Evolutionary conservation across 2,888 invertebrate genomes (phyloP).

Genomic region (Tenthredo livida): DNA sequence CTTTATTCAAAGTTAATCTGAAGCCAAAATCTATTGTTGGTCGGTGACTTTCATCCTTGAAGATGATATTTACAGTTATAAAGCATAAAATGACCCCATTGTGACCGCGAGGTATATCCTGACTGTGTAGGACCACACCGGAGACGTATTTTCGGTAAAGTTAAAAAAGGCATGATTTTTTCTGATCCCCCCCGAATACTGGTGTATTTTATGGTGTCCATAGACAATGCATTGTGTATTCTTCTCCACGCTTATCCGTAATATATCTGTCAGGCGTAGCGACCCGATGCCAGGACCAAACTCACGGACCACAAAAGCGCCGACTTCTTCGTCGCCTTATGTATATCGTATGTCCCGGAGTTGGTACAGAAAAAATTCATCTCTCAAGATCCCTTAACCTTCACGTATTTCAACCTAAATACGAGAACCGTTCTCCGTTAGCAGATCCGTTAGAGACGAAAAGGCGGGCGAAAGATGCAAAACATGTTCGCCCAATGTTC

Average conservation of each 20-base stretch:
- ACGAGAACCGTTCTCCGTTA: background rate
- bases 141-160: conserved; percentile 24
- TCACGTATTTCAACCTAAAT: background rate
- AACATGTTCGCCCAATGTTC: background rate
- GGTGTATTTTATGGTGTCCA: conserved; percentile 53
- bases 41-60: conserved; percentile 20
- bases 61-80: conserved; percentile 32
- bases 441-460: background rate
- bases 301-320: conserved; percentile 51
- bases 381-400: conserved; percentile 15
- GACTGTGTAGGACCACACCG: conserved; percentile 15
- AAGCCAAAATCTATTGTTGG: conserved; percentile 26
- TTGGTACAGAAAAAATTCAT: background rate
- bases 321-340: conserved; percentile 26
- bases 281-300: conserved; percentile 38
- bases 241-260: conserved; percentile 56
- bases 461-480: background rate
- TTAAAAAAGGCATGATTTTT: conserved; percentile 26
- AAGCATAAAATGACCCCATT: conserved; percentile 41
- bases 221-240: conserved; percentile 57
- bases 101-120: conserved; percentile 29
- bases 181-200: conserved; percentile 24
- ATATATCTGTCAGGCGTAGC: conserved; percentile 55
- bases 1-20: conserved; percentile 27
- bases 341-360: conserved; percentile 23